Percentiles rank a stretch among this genome's conserved stretches.
Evolutionary conservation across 2,888 invertebrate species (phyloP).

Genomic region (Megamerina dolium): DNA sequence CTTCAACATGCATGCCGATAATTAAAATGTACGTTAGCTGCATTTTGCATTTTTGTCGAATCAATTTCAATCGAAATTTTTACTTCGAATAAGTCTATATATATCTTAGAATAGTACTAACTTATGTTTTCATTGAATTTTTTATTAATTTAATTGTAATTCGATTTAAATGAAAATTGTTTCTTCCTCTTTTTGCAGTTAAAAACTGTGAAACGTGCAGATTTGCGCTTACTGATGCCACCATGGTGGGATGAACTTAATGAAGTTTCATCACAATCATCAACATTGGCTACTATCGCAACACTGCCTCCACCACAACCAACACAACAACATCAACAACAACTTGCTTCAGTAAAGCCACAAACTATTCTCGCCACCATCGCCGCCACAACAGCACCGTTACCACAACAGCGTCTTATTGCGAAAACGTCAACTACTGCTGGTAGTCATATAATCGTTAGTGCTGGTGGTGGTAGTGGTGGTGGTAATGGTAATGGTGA

Average conservation of each 20-base stretch:
- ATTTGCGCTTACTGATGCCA: slow-evolving; percentile 81
- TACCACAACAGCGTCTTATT: slow-evolving; percentile 18
- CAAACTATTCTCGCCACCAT: slow-evolving; percentile 9
- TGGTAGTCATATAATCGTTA: slow-evolving; percentile 22
- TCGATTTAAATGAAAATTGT: too few relatives aligned
- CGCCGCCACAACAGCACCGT: slow-evolving; percentile 3
- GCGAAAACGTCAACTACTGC: slow-evolving; percentile 7
- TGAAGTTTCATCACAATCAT: slow-evolving; percentile 51
- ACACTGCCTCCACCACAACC: slow-evolving; percentile 12
- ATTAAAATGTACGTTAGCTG: too few relatives aligned
- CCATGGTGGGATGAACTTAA: slow-evolving; percentile 97
- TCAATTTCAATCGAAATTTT: too few relatives aligned
- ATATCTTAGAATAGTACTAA: too few relatives aligned
- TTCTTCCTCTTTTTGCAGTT: slow-evolving; percentile 20
- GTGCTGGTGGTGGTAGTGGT: too few relatives aligned
- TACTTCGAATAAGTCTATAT: too few relatives aligned
- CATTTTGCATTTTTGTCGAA: too few relatives aligned
- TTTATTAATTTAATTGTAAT: too few relatives aligned
- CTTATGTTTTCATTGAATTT: too few relatives aligned
- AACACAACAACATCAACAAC: slow-evolving; percentile 9
- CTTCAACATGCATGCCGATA: too few relatives aligned
- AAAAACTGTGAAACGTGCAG: slow-evolving; percentile 74
- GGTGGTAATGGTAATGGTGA: too few relatives aligned
- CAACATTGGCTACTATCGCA: slow-evolving; percentile 9
- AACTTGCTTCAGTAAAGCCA: slow-evolving; percentile 3